These are phyloP conservation scores for Rosalia funebris DNA, from an alignment of 2,888 invertebrate genomes.

Conservation along the genomic window DNA sequence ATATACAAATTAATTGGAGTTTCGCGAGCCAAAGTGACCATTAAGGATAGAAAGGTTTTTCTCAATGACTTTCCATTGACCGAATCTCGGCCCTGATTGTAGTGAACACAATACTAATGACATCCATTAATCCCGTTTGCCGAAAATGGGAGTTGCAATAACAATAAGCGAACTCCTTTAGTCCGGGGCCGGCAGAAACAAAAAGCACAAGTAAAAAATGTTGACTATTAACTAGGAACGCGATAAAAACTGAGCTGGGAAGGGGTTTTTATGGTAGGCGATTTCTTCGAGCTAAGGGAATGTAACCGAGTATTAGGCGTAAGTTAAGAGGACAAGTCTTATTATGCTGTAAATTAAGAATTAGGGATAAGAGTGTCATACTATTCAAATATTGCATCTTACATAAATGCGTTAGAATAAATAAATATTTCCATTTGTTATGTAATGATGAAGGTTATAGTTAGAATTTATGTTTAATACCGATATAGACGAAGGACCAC, in stretches of 20 bases:
- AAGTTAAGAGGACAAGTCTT: conserved; percentile 4
- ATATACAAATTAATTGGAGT: conserved; percentile 17
- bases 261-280: conserved; percentile 29
- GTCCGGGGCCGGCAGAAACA: conserved; percentile 34
- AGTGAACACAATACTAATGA: conserved; percentile 44
- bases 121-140: conserved; percentile 40
- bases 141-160: conserved; percentile 44
- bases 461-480: no score
- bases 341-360: no score
- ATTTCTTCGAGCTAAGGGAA: conserved; percentile 22
- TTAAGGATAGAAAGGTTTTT: conserved; percentile 27
- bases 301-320: conserved; percentile 22
- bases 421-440: no score
- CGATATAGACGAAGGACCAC: no score
- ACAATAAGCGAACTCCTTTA: conserved; percentile 44
- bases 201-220: conserved; percentile 38
- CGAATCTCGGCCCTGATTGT: conserved; percentile 41
- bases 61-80: conserved; percentile 34
- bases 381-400: no score
- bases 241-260: conserved; percentile 24
- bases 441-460: no score
- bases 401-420: no score
- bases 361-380: no score
- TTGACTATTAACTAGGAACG: conserved; percentile 35
- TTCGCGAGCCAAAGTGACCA: conserved; percentile 17